A percentile compares a stretch with the other conserved stretches of the same genome.
phyloP scores from a whole-genome alignment of 2,113 vertebrate genomes.

The Hyla sarda region DNA sequence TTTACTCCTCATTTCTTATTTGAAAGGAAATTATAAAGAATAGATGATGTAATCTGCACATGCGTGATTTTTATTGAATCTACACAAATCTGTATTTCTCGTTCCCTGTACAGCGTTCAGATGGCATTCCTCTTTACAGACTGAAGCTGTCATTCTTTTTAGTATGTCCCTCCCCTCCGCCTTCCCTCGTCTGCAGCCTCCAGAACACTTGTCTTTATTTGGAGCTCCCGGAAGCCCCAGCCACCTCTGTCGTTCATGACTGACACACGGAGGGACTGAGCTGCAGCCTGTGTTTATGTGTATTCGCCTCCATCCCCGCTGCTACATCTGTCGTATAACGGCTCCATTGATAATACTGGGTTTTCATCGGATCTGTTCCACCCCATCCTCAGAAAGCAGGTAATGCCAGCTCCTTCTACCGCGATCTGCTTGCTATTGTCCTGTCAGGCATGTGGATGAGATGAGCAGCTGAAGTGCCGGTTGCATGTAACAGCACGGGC shows the following conservation, averaged over 20 bases:
- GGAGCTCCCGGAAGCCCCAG: conserved; percentile 87
- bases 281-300: conserved; percentile 31
- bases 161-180: conserved; percentile 60
- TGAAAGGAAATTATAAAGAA: too few relatives aligned
- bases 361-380: conserved; percentile 19
- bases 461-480: background rate
- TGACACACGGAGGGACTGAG: conserved; percentile 65
- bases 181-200: conserved; percentile 68
- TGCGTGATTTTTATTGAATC: background rate
- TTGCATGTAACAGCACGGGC: background rate
- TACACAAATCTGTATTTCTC: background rate
- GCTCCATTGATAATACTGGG: conserved; percentile 1
- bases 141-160: conserved; percentile 33
- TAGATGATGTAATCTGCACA: too few relatives aligned
- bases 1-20: too few relatives aligned
- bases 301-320: background rate
- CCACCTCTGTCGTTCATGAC: conserved; percentile 73
- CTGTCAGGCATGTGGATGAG: background rate
- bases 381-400: conserved; percentile 31
- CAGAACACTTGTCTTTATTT: conserved; percentile 82
- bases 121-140: background rate
- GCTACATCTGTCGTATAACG: conserved; percentile 7
- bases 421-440: background rate
- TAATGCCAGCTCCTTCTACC: conserved; percentile 24
- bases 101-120: background rate